Evolutionary conservation across 2,888 invertebrate genomes (phyloP), one percentile per base, ranked within the genome.

Genomic region (Oscheius onirici): DNA sequence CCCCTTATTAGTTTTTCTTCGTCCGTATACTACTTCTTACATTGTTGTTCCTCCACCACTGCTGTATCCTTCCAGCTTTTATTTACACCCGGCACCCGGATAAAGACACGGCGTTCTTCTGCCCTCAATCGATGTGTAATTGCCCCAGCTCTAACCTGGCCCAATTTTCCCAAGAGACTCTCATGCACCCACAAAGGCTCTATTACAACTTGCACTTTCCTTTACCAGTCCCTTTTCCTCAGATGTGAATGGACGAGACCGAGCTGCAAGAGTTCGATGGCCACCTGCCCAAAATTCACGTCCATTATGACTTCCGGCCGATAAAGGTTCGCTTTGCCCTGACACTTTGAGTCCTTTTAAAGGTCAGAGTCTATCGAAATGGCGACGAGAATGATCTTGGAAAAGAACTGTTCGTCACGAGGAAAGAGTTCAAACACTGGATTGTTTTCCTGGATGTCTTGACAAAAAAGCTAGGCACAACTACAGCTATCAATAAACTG

Each of bases 351-450:
- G 13, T 15, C 5, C 46, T 49, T 60, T 68, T 74, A n/a, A 55
- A 80, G 82, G 80, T 82, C 40, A 75, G 77, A 44, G 77, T 83
- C 34, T 83, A 79, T 70, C 74, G 75, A 54, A 83, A 83, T 57
- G 83, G 83, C 11, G 83, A 83, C 58, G 77, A 79, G 60, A 70
- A 75, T 63, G 82, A 83, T 49, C 60, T 71, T 28, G 83, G 83
- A 3, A 73, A 75, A 15, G 71, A 77, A 11, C 66, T 83, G n/a
- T 73, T 72, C 40, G 82, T 83, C 20, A 83, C 83, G 8, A 66
- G 83, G 52, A 69, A 78, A 26, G 76, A 83, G 46, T 82, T 81
- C 73, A 78, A 79, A 63, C 81, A 83, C 51, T 83, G 83, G 83
- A 77, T 83, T 28, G 75, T 78, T 13, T 83, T 83, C 43, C 73